These are phyloP conservation scores for Halictus quadricinctus DNA, from an alignment of 2,888 invertebrate species.

Conservation along the genomic window DNA sequence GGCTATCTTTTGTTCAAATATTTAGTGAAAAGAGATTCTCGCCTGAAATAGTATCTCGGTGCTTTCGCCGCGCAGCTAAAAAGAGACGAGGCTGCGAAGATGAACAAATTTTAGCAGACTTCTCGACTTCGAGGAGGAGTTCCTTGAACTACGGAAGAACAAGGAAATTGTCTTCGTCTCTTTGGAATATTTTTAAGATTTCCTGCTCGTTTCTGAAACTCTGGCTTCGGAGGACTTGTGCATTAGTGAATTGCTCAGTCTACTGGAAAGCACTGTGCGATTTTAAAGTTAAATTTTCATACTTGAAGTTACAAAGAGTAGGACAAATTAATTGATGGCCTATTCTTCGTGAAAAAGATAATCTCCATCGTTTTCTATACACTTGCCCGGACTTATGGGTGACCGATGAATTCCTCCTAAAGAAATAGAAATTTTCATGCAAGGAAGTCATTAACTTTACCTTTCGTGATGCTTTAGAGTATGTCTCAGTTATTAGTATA, in stretches of 20 bases:
- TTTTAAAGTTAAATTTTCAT: neutral
- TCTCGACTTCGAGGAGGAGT: neutral
- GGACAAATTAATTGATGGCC: neutral
- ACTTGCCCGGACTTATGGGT: no score
- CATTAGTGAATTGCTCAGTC: neutral
- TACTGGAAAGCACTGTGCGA: neutral
- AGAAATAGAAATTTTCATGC: neutral
- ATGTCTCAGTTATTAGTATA: no score
- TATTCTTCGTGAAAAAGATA: neutral
- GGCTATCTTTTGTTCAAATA: constrained; percentile 2
- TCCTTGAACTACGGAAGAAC: neutral
- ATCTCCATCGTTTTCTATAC: neutral
- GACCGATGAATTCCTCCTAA: neutral
- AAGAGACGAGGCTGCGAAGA: neutral
- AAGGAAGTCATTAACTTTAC: neutral
- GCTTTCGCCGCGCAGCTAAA: neutral
- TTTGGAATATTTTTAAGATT: neutral
- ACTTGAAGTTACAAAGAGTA: neutral
- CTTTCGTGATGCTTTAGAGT: neutral
- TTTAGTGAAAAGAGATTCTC: constrained; percentile 14
- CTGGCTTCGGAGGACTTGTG: neutral
- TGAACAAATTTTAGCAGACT: neutral
- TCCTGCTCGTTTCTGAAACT: neutral
- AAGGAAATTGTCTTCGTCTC: neutral
- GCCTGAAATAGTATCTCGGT: neutral